Evolutionary conservation across 2,113 vertebrate genomes (phyloP), one percentile per base, ranked within the genome.

Genomic region (Loxodonta africana): DNA sequence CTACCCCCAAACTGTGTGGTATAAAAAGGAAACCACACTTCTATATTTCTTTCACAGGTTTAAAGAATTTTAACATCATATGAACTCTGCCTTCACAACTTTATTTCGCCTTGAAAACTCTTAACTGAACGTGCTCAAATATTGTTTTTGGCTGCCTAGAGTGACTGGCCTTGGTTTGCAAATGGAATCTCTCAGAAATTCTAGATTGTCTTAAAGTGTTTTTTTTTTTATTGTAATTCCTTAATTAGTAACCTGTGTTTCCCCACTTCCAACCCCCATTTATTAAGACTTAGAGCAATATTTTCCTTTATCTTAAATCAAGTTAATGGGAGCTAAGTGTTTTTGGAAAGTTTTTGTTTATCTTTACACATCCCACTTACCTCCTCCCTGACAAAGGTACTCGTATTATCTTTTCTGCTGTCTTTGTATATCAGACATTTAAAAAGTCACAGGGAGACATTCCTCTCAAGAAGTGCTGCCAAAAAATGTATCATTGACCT

Each of bases 401-500:
- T 98, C 93, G 23, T 97, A 63, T 97, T 98, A 98, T 99, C 98
- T 98, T 98, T 96, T 97, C 93, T 97, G 97, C 98, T 98, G 97
- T 98, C 97, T 98, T 98, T 98, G 95, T 94, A 96, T 98, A 95
- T 98, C 94, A 98, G 97, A 98, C 97, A 96, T 98, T 97, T 95
- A 97, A 97, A 94, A 98, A 98, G 97, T 98, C 98, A 95, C 63
- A 90, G 85, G 96, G 77, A 91, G 97, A 97, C 98, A 98, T 98
- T 99, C 98, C 96, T 98, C 85, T 97, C 97, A 94, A 97, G 98
- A 98, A 98, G 97, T 98, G 94, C 98, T 99, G 99, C 98, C 99
- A 99, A 98, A 98, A 99, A 98, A 99, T 98, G 93, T 98, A 98
- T 98, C 98, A 98, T 94, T 98, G 99, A 99, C 99, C 99, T 99